phyloP scores from a whole-genome alignment of 2,797 vertebrate genomes.

The Characodon lateralis region DNA sequence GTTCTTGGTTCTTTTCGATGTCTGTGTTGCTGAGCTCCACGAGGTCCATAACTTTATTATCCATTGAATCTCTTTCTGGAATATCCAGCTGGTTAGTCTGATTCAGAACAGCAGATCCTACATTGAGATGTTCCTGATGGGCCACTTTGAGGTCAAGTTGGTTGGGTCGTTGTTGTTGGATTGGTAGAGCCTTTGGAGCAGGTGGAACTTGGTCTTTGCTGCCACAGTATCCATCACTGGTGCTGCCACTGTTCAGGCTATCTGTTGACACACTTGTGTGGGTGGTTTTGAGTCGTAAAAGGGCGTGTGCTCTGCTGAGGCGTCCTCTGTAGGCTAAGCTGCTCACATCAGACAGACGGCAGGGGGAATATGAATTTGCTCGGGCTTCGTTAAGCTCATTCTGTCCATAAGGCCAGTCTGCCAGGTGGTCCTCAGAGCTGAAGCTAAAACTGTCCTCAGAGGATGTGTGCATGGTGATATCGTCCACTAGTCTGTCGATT shows the following conservation, averaged over 20 bases:
- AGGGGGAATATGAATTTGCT: constrained; percentile 92
- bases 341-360: constrained; percentile 84
- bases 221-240: constrained; percentile 90
- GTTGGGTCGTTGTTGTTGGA: constrained; percentile 89
- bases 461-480: constrained; percentile 96
- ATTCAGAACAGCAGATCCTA: constrained; percentile 35
- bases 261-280: constrained; percentile 92
- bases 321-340: constrained; percentile 83
- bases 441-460: constrained; percentile 98
- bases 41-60: constrained; percentile 68
- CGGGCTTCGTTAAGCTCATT: constrained; percentile 87
- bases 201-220: constrained; percentile 87
- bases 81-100: constrained; percentile 69
- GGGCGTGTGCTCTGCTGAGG: constrained; percentile 83
- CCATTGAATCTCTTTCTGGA: constrained; percentile 80
- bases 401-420: constrained; percentile 89
- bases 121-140: constrained; percentile 72
- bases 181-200: constrained; percentile 75
- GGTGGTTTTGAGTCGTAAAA: constrained; percentile 88
- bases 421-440: constrained; percentile 93
- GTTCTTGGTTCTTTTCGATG: constrained; percentile 80
- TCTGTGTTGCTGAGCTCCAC: constrained; percentile 68
- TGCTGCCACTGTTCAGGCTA: constrained; percentile 95
- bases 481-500: constrained; percentile 95
- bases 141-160: constrained; percentile 89